phyloP scores from a whole-genome alignment of 2,113 vertebrate genomes.

The Probosciger aterrimus region DNA sequence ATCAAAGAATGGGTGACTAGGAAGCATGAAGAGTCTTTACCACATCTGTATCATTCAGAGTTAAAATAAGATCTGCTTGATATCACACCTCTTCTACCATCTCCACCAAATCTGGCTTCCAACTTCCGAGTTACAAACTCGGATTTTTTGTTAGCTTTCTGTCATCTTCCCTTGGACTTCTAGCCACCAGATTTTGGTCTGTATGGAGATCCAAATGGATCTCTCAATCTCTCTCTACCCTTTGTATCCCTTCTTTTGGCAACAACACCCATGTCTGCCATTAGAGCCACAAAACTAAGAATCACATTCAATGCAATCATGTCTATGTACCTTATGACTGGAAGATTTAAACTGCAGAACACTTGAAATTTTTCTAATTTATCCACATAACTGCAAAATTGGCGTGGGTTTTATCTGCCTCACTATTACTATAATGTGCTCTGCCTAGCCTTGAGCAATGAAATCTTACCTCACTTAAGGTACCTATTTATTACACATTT shows the following conservation, averaged over 20 bases:
- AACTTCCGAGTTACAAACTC: not conserved
- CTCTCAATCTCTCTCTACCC: not conserved
- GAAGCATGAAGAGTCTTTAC: not conserved
- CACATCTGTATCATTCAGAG: not conserved
- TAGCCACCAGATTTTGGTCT: not conserved
- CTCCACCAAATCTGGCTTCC: not conserved
- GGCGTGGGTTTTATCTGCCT: not conserved
- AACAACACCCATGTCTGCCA: not conserved
- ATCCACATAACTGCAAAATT: not conserved
- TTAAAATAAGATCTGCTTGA: not conserved
- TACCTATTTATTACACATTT: not conserved
- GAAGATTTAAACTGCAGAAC: not conserved
- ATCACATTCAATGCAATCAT: not conserved
- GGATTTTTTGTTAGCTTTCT: not conserved
- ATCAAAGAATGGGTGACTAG: not conserved
- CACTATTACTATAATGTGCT: fast-evolving
- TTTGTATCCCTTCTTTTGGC: not conserved
- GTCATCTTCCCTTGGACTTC: not conserved
- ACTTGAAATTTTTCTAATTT: not conserved
- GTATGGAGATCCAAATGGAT: not conserved
- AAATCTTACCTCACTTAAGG: not conserved
- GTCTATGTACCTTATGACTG: not conserved
- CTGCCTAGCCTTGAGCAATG: not conserved
- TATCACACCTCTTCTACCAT: not conserved
- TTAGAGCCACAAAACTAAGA: not conserved